Conservation (phyloP, 1,140 invertebrate genomes). For the Andricus grossulariae region DNA sequence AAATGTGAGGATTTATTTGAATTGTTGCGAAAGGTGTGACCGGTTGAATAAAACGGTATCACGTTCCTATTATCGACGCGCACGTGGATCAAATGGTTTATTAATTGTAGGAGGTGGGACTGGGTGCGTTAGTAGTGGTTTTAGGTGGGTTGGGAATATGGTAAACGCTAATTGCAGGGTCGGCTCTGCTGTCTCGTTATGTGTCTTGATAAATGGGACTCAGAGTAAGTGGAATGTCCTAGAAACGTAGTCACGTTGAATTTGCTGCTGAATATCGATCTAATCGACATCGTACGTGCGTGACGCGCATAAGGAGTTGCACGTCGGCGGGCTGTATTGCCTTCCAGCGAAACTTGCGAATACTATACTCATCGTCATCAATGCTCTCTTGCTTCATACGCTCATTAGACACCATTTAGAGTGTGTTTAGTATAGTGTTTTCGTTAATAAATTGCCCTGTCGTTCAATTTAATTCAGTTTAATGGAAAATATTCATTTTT, state of each 20-base stretch:
- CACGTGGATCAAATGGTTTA: conserved; percentile 12
- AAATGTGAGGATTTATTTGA: no score
- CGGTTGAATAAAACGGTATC: conserved; percentile 15
- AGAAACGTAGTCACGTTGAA: conserved; percentile 35
- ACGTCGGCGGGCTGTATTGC: neutral
- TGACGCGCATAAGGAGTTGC: conserved; percentile 18
- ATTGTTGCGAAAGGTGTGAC: conserved; percentile 13
- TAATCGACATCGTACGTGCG: conserved; percentile 26
- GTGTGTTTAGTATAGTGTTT: no score
- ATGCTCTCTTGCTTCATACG: no score
- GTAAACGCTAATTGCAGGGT: conserved; percentile 35
- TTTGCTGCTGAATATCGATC: conserved; percentile 26
- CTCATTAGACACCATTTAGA: no score
- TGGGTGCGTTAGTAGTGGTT: conserved; percentile 4
- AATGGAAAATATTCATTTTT: no score
- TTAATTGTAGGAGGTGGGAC: conserved; percentile 7
- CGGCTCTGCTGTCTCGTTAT: conserved; percentile 36
- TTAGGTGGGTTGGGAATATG: conserved; percentile 27
- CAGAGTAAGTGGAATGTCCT: conserved; percentile 35
- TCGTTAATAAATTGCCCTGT: no score
- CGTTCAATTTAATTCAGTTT: no score
- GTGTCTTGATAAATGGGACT: conserved; percentile 30
- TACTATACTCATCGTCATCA: neutral
- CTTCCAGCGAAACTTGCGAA: conserved; percentile 2
- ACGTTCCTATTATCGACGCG: neutral